Evolutionary conservation across 2,888 invertebrate genomes (phyloP).

Genomic region (Patella pellucida): DNA sequence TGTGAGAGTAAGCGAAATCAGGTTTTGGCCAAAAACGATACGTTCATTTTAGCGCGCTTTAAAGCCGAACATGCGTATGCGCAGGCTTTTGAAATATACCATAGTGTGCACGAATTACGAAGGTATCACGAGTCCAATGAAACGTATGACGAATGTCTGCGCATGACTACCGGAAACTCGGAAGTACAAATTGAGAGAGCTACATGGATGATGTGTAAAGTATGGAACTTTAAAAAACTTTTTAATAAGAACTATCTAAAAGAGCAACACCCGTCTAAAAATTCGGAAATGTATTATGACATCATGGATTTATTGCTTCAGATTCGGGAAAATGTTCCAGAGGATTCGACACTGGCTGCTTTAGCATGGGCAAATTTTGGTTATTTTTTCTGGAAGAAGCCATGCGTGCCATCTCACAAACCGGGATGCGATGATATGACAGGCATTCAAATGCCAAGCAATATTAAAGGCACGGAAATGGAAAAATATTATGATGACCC

Average conservation of each 20-base stretch:
- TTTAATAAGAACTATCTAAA: neutral
- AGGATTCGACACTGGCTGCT: neutral
- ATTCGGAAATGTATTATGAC: neutral
- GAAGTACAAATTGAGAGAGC: neutral
- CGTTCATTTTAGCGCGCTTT: neutral
- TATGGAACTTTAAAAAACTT: neutral
- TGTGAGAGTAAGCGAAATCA: too few relatives aligned
- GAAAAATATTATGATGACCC: neutral
- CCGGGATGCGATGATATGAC: neutral
- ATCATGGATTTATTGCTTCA: neutral
- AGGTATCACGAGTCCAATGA: neutral
- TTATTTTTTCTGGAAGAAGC: slow-evolving; percentile 7
- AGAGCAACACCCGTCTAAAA: neutral
- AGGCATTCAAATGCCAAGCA: neutral
- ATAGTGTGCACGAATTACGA: neutral
- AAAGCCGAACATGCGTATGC: neutral
- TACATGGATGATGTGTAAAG: neutral
- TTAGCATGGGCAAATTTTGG: neutral
- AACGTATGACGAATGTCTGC: neutral
- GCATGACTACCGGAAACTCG: neutral
- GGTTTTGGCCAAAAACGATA: too few relatives aligned
- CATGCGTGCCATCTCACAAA: neutral
- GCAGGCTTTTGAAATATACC: neutral
- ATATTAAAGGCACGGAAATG: neutral
- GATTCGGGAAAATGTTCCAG: neutral